Percentiles rank a stretch among this genome's conserved stretches.
These are phyloP conservation scores for Itoplectis maculator DNA, from an alignment of 2,888 invertebrate genomes.

Conservation along the genomic window DNA sequence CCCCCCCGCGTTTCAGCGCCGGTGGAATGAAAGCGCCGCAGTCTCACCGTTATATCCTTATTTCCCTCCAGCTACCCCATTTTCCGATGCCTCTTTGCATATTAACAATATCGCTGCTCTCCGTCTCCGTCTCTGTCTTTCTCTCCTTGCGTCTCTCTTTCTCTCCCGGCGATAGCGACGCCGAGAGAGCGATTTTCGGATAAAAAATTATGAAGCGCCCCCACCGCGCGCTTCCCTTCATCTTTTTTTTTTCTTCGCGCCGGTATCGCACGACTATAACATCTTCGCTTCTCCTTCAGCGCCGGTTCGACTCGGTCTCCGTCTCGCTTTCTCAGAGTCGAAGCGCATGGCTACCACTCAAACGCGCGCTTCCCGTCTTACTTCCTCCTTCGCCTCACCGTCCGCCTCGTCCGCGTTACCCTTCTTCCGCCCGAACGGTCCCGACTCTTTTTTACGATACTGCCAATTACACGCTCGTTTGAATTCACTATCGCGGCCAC, in stretches of 20 bases:
- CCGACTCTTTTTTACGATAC: slow-evolving; percentile 83
- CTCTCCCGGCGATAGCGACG: too few relatives aligned
- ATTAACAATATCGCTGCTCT: slow-evolving; percentile 84
- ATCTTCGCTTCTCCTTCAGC: slow-evolving; percentile 15
- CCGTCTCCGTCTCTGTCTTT: too few relatives aligned
- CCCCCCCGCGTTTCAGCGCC: slow-evolving; percentile 52
- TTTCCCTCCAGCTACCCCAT: slow-evolving; percentile 83
- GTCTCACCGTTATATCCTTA: slow-evolving; percentile 77
- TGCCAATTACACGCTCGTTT: slow-evolving; percentile 85
- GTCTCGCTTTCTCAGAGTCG: slow-evolving; percentile 29
- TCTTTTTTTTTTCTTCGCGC: slow-evolving; percentile 35
- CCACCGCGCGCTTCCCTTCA: slow-evolving; percentile 46
- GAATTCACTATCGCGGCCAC: slow-evolving; percentile 83
- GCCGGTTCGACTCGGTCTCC: slow-evolving; percentile 12
- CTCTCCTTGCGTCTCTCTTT: too few relatives aligned
- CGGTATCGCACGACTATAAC: slow-evolving; percentile 40
- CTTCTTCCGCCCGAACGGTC: slow-evolving; percentile 71
- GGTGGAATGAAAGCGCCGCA: slow-evolving; percentile 49
- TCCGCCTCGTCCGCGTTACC: slow-evolving; percentile 59
- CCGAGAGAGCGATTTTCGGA: slow-evolving; percentile 76
- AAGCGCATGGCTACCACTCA: slow-evolving; percentile 50
- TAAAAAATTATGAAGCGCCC: slow-evolving; percentile 82
- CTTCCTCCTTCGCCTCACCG: slow-evolving; percentile 70
- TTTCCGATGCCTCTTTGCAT: slow-evolving; percentile 84
- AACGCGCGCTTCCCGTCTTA: slow-evolving; percentile 71